Conservation (phyloP, 2,888 invertebrate species). For the Metallyticus violacea region DNA sequence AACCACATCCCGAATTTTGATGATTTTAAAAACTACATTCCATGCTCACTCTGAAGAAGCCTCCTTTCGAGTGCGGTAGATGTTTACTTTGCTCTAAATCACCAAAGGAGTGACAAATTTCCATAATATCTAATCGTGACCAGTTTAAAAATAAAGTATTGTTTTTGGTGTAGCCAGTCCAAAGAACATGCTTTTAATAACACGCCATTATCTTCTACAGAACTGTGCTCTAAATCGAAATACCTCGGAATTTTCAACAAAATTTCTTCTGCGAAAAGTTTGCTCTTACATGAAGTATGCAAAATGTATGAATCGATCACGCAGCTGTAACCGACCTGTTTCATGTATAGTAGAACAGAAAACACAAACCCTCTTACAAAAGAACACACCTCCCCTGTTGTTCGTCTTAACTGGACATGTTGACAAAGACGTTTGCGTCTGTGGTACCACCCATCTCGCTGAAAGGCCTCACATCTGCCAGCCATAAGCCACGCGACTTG, state of each 20-base stretch:
- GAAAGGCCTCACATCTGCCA: not conserved
- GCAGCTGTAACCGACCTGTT: not conserved
- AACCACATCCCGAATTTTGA: no score
- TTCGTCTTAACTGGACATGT: not conserved
- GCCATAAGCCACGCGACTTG: not conserved
- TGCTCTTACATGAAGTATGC: no score
- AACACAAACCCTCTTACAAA: not conserved
- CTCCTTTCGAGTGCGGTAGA: not conserved
- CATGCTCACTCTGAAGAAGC: no score
- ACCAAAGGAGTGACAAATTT: not conserved
- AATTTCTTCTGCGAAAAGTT: no score
- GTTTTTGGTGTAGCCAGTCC: no score
- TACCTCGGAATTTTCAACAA: no score
- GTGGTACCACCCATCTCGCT: not conserved
- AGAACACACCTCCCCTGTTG: not conserved
- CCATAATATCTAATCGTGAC: not conserved
- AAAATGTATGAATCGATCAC: not conserved
- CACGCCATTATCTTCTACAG: no score
- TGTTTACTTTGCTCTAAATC: not conserved
- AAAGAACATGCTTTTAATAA: no score
- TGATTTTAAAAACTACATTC: no score
- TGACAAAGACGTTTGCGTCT: not conserved
- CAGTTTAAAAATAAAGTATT: not conserved
- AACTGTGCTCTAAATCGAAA: no score
- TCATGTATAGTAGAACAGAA: not conserved